Percentiles rank a stretch among this genome's conserved stretches.
phyloP scores from a whole-genome alignment of 1,140 invertebrate genomes.

The Achatina immaculata region DNA sequence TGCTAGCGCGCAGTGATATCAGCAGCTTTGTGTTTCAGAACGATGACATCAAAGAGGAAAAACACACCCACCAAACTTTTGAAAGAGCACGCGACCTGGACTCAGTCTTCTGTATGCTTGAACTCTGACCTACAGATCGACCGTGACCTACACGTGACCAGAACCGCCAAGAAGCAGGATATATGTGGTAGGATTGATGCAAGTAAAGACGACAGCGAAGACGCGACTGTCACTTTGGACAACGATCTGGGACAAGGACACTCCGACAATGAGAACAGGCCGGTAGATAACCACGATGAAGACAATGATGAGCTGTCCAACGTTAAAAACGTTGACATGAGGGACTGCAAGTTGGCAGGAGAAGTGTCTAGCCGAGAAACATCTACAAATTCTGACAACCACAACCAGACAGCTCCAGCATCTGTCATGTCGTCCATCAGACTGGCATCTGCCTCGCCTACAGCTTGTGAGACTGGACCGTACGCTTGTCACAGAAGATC shows the following conservation, averaged over 20 bases:
- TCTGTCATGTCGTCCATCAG: neutral
- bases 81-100: slow-evolving; percentile 77
- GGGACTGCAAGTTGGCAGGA: too few relatives aligned
- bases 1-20: too few relatives aligned
- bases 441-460: neutral
- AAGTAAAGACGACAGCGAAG: neutral
- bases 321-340: neutral
- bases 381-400: neutral
- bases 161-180: too few relatives aligned
- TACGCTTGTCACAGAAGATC: slow-evolving; percentile 69
- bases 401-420: neutral
- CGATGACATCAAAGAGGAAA: slow-evolving; percentile 94
- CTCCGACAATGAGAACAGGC: neutral
- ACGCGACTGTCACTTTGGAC: too few relatives aligned
- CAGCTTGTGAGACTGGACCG: neutral
- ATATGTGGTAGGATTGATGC: neutral
- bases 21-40: too few relatives aligned
- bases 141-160: neutral
- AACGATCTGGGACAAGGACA: too few relatives aligned
- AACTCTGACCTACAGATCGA: neutral
- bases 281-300: neutral
- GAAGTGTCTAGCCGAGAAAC: too few relatives aligned
- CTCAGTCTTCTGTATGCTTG: slow-evolving; percentile 26
- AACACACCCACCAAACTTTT: slow-evolving; percentile 90
- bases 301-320: neutral